Base-by-base conservation (phyloP, 2,888 invertebrate species). In the Desoria tigrina region DNA sequence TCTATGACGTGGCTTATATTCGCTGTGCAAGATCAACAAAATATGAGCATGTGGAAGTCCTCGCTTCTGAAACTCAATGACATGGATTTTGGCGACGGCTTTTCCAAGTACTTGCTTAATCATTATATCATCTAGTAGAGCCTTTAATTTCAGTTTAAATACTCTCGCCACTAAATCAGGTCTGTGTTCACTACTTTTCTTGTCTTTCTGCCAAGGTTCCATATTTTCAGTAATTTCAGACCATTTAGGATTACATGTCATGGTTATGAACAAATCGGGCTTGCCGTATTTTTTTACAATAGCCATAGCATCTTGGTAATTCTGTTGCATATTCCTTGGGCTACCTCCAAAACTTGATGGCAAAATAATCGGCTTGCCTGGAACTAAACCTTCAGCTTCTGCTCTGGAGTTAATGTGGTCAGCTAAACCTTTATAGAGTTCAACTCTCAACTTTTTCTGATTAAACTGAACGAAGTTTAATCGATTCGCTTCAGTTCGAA, bases 171-270 rank as follows among this genome's bases (percentile, higher is more conserved):
- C 76, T 45, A 81, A 65, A 68, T 81, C 79, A 6, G 79, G 79
- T 45, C 80, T 71, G 75, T 80, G 75, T 45, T 68, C 65, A 4
- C 77, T 66, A 42, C 27, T 42, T 57, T 69, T 53, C 2, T 21
- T 11, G 0, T n/a, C 18, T 28, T 61, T 23, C 32, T 32, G 32
- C 32, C 32, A 32, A 32, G 32, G 32, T 11, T 32, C 32, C 23
- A 81, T 61, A 71, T 78, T 78, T 58, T 78, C 77, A 28, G 49
- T 55, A 18, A 81, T 80, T 75, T 81, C 80, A 21, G 59, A 65
- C 80, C 81, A 81, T 60, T 78, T 78, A 1, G 80, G 80, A 75
- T 81, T 81, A 66, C 80, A 80, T 1, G 82, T 81, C 71, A 81
- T 77, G n/a, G 81, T 81, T 6, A 81, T 72, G 70, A 82, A 82